Evolutionary conservation across 2,888 invertebrate genomes (phyloP), one percentile per base, ranked within the genome.

Genomic region (Scotopteryx bipunctaria): DNA sequence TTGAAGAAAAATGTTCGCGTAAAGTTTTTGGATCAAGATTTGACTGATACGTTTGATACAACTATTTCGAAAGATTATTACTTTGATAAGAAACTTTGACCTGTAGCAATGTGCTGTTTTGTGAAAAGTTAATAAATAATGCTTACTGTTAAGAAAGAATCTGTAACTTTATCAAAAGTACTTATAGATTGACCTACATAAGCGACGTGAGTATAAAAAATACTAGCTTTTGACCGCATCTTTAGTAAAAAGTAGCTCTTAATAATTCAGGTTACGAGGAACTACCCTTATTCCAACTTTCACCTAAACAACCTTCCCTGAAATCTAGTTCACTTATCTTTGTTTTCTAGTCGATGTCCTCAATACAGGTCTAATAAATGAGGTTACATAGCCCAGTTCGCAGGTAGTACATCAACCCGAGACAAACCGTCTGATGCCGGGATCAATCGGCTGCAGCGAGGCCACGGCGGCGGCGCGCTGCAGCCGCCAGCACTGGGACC

Each of bases 371-470:
- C 16, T 43, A 38, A 41, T 47, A 52, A 52, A 40, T 27, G 43
- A 45, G 52, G 54, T 55, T 42, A 47, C 48, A 51, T 42, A 45
- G 37, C 45, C 37, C 5, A 38, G 37, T 45, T 37, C 14, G 15
- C 35, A 29, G 33, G 44, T 32, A 33, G 43, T 45, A 21, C 35
- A 41, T 46, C 9, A 23, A 51, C 45, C 45, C 40, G 40, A 55
- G 62, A 53, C 67, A 59, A 48, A 61, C 61, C 41, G 57, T 62
- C 62, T 63, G 54, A 60, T 64, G 63, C 61, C 59, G 49, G 55
- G 69, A 83, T 82, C 81, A 83, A 83, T 83, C 76, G 78, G 56
- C 67, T 83, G 83, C 79, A 81, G 36, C 11, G 27, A 3, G 51
- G 52, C 38, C 29, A 45, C 52, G 46, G 52, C 69, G 66, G 33